phyloP scores from a whole-genome alignment of 2,113 vertebrate species.

The Copsychus sechellarum region DNA sequence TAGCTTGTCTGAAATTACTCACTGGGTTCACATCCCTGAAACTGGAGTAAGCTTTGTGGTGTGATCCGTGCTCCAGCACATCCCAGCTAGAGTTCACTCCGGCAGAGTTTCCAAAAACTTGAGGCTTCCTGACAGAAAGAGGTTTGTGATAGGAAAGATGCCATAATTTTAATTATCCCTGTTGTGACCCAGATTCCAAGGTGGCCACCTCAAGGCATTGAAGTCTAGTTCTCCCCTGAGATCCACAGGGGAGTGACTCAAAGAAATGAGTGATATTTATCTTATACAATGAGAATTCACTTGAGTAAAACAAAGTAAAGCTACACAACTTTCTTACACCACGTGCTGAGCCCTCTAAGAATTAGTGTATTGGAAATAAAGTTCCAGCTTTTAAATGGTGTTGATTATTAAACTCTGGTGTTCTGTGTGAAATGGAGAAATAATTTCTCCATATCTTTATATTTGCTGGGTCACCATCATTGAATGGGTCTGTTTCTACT shows the following conservation, averaged over 20 bases:
- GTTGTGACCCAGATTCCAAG: not conserved
- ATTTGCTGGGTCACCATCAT: not conserved
- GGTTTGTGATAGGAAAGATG: not conserved
- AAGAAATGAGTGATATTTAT: not conserved
- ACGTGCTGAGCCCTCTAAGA: not conserved
- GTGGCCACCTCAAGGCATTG: not conserved
- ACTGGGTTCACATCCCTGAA: not conserved
- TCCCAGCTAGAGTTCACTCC: not conserved
- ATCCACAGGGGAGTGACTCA: not conserved
- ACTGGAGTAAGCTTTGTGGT: not conserved
- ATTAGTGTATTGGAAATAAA: not conserved
- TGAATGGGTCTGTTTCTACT: not conserved
- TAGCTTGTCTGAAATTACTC: slow-evolving; percentile 23
- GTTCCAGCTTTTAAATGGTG: not conserved
- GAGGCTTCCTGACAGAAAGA: not conserved
- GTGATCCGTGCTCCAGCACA: not conserved
- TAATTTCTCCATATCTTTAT: not conserved
- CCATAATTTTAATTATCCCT: not conserved
- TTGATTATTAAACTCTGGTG: not conserved
- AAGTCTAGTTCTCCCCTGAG: not conserved
- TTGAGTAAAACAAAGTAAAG: not conserved
- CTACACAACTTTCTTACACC: not conserved
- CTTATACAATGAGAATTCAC: not conserved
- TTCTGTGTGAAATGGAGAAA: not conserved
- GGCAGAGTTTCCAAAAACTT: fast-evolving